Conservation (phyloP, 1,140 invertebrate genomes). For the Drosophila funebris region DNA sequence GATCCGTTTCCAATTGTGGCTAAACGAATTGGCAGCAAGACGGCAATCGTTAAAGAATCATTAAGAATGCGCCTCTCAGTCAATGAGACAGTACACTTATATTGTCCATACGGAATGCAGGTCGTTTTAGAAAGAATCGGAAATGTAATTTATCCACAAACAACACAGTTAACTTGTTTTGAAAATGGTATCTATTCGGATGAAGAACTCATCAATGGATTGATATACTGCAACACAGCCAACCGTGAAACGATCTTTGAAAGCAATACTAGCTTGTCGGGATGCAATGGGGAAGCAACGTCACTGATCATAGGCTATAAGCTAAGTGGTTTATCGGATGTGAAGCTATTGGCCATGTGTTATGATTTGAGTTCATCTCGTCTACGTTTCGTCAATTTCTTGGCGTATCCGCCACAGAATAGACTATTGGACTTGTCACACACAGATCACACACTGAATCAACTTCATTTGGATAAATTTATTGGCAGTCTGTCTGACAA, state of each 20-base stretch:
- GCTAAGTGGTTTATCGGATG: background rate
- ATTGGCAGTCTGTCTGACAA: slow-evolving; percentile 15
- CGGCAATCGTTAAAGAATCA: slow-evolving; percentile 3
- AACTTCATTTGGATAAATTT: slow-evolving; percentile 16
- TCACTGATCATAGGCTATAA: slow-evolving; percentile 23
- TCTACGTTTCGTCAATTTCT: slow-evolving; percentile 18
- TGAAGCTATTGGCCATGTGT: slow-evolving; percentile 25
- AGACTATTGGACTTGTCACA: background rate
- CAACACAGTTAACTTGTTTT: too few species aligned
- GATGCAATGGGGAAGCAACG: slow-evolving; percentile 10
- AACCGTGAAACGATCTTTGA: slow-evolving; percentile 12
- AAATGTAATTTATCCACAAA: too few species aligned
- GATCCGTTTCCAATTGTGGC: slow-evolving; percentile 21
- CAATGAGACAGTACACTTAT: slow-evolving; percentile 23
- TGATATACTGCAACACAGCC: background rate
- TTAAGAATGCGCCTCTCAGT: background rate
- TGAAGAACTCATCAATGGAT: too few species aligned
- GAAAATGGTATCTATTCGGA: slow-evolving; percentile 2
- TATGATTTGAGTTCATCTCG: slow-evolving; percentile 14
- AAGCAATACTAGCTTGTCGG: slow-evolving; percentile 11
- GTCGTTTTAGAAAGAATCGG: background rate
- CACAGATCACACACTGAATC: background rate
- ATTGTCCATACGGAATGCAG: slow-evolving; percentile 19
- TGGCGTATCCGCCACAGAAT: slow-evolving; percentile 15
- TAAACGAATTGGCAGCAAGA: slow-evolving; percentile 32